Base-by-base conservation (phyloP, 2,797 vertebrate species). In the Hydrolagus colliei region DNA sequence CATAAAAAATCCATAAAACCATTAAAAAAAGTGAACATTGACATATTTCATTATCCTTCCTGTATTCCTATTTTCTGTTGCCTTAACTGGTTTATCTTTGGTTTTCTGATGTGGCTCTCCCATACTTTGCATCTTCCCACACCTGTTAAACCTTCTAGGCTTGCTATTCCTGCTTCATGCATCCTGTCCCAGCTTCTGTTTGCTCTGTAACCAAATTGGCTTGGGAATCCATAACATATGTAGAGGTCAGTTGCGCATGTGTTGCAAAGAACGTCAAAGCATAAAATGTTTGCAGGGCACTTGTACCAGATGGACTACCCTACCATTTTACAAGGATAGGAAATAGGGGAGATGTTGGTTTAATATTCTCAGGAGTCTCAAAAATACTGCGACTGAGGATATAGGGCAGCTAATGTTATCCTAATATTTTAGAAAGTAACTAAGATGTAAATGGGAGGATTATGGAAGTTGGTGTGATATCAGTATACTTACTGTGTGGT, bases 161-260 rank as follows among this genome's bases (percentile, higher is more conserved):
- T 41, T 35, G 6, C 4, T 84, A 2, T 68, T 14, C 22, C 62
- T 18, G 78, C 27, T 35, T n/a, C 65, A 20, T 84, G 79, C 65
- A 41, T 84, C 71, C 62, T 84, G 32, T 68, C 20, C 6, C 67
- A 16, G 63, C 18, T 84, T 68, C 65, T 84, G 67, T 35, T 41
- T 68, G 65, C 18, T 35, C 16, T 84, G 32, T 35, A 41, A 18
- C 32, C 62, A 67, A 80, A 27, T 22, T 80, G 62, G 78, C n/a
- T 65, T 80, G 22, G 32, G 79, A 84, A 11, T 67, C 32, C 16
- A 35, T n/a, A n/a, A 84, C 79, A 84, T 84, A 84, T 84, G 79
- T 13, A 12, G 32, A 9, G 18, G 63, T 67, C 78, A 35, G 78
- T 16, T 35, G 78, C 16, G 7, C 62, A 67, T 82, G 78, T n/a